Evolutionary conservation across 2,113 vertebrate species (phyloP), one percentile per base, ranked within the genome.

Genomic region (Litocranius walleri): DNA sequence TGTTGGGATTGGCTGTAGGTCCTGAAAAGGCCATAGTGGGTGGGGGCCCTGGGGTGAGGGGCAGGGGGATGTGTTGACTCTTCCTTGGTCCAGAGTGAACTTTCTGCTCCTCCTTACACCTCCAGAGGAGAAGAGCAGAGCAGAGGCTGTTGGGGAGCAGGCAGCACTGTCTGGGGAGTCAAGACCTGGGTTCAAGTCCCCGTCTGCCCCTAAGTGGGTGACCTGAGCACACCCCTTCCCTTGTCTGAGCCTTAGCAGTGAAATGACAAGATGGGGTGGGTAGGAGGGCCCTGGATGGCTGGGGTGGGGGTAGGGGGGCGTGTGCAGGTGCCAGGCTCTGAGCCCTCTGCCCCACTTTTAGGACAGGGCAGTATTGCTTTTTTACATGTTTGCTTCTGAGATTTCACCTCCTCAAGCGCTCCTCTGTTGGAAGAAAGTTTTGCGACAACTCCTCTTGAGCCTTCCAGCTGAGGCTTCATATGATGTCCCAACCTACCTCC

Each of bases 301-400:
- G 48, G 57, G 19, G 21, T 30, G 7, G 36, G 33, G 23, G 23
- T 6, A 4, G 8, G 19, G 33, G 36, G 19, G 7, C 0, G 0
- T 59, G 56, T 87, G 30, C 88, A 50, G 64, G 30, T 5, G 21
- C 91, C 74, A 48, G 59, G 77, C 57, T 40, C 56, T 14, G 81
- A 81, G 62, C 23, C 33, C 36, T 62, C n/a, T 17, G 82, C 52
- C 27, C 11, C 29, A 14, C 23, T 9, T 33, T 40, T 61, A 11
- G 33, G 74, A 19, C 19, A 2, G 54, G 27, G 19, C 27, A 21
- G 33, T 13, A 16, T n/a, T 30, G 30, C 83, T 52, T 27, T 94
- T 61, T 85, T 48, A 7, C 10, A 6, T 52, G 50, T n/a, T 67
- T 91, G 10, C 45, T 33, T 10, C 61, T 78, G 88, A 43, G 52